Conservation (phyloP, 2,888 invertebrate species). For the Nebria salina region DNA sequence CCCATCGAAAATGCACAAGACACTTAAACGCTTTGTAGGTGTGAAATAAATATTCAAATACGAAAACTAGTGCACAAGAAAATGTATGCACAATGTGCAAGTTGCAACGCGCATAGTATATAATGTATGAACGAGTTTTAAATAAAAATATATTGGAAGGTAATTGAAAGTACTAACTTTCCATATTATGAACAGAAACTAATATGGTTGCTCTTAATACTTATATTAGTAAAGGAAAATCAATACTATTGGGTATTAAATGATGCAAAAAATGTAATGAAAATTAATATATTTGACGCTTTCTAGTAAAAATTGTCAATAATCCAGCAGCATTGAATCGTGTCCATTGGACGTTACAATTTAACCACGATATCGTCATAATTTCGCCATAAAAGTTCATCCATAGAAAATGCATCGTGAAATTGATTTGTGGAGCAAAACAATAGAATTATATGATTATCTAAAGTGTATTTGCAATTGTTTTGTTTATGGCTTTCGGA, state of each 20-base stretch:
- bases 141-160: neutral
- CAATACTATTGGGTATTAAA: too few species aligned
- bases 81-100: too few species aligned
- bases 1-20: neutral
- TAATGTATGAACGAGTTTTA: neutral
- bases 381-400: neutral
- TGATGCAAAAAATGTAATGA: neutral
- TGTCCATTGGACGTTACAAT: neutral
- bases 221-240: neutral
- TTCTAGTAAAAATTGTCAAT: neutral
- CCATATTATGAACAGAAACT: neutral
- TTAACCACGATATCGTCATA: neutral
- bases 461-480: neutral
- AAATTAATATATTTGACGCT: neutral
- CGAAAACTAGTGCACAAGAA: neutral
- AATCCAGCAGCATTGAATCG: neutral
- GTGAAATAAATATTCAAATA: neutral
- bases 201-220: neutral
- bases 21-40: neutral
- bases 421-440: neutral
- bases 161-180: neutral
- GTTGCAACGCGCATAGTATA: neutral
- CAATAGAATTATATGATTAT: neutral
- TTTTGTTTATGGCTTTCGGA: neutral
- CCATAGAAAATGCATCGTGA: neutral